Percentiles rank a stretch among this genome's conserved stretches.
Conservation (phyloP, 2,888 invertebrate genomes). For the Bibio marci region DNA sequence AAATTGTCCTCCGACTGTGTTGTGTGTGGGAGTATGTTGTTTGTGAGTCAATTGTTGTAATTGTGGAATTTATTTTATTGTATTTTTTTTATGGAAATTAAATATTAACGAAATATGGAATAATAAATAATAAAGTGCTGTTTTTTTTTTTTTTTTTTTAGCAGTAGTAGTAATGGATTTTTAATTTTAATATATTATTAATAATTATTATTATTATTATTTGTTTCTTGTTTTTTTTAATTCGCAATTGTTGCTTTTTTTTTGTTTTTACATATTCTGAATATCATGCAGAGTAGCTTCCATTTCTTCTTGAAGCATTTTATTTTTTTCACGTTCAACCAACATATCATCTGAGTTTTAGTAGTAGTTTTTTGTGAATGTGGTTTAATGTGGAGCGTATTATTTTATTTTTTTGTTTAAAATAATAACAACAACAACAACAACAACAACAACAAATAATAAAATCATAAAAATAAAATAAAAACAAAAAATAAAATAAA, state of each 20-base stretch:
- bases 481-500: slow-evolving; percentile 13
- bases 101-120: no score
- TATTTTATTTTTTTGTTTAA: slow-evolving; percentile 10
- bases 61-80: no score
- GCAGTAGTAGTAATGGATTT: no score
- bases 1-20: not conserved
- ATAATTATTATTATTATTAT: no score
- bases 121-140: no score
- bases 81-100: no score
- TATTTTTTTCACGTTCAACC: slow-evolving; percentile 88
- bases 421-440: slow-evolving; percentile 12
- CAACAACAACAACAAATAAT: slow-evolving; percentile 12
- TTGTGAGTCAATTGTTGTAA: no score
- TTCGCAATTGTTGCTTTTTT: no score
- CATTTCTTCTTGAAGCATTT: slow-evolving; percentile 94
- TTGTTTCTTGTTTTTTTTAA: no score
- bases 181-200: no score
- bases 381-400: not conserved
- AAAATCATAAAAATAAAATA: slow-evolving; percentile 10
- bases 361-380: not conserved
- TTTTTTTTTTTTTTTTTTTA: no score
- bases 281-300: slow-evolving; percentile 97
- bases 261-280: slow-evolving; percentile 92
- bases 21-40: not conserved
- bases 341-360: slow-evolving; percentile 77